Base-by-base conservation (phyloP, 2,797 vertebrate genomes). In the Carcharodon carcharias region DNA sequence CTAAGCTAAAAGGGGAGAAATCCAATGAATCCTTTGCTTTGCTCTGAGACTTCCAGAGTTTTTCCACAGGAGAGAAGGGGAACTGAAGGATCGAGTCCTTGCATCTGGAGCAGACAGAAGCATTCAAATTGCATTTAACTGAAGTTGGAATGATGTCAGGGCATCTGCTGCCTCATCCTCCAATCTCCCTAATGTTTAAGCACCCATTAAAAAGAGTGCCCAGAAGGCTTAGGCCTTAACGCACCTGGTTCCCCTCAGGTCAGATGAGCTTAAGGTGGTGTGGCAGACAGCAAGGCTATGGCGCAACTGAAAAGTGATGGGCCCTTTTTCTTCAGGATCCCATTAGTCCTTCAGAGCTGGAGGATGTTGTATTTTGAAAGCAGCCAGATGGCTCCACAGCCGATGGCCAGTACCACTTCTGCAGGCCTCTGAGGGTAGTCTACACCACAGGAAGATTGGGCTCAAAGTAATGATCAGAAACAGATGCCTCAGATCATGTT, bases 401-500 rank as follows among this genome's bases (percentile, higher is more conserved):
- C 4, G 21, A n/a, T 65, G 63, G 91, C 7, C 63, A 67, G 63
- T 93, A 93, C n/a, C 35, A 67, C 21, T 45, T 67, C 63, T 45
- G 35, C 40, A 65, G 91, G 18, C 63, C 18, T 45, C 91, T 9
- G 61, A 93, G 91, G 91, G 8, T 65, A 93, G 6, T 21, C 63
- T 40, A 11, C n/a, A 45, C 61, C 63, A 45, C 21, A 26, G 63
- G n/a, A 67, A 93, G 28, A 67, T 93, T 93, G 63, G 28, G 61
- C n/a, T 67, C 16, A 26, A 65, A 21, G n/a, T 93, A 67, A 67
- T 93, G 35, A 45, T 5, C 61, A 45, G 91, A 93, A 65, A 65
- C 63, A 93, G 63, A 67, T n/a, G 91, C 91, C 65, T 93, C 63
- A 45, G n/a, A n/a, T 93, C 63, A 45, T n/a, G 89, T 92, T 58